phyloP scores from a whole-genome alignment of 1,140 invertebrate genomes.

The Cydia splendana region DNA sequence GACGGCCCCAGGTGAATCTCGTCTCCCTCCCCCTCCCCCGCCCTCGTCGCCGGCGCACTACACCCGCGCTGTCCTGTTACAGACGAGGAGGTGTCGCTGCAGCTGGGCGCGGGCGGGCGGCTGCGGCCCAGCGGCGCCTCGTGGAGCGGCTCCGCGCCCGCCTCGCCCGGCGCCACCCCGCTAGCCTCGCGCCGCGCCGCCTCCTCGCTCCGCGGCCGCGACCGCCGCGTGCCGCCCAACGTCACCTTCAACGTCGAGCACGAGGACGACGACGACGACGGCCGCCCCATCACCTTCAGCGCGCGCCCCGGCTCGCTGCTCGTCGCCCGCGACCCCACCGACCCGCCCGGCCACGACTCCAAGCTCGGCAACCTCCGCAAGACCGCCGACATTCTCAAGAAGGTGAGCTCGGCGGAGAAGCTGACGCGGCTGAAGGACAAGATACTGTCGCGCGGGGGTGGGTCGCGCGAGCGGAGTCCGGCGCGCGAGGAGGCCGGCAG shows the following conservation, averaged over 20 bases:
- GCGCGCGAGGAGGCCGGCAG: slow-evolving; percentile 62
- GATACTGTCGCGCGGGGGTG: slow-evolving; percentile 56
- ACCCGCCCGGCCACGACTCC: slow-evolving; percentile 47
- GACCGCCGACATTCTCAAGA: slow-evolving; percentile 59
- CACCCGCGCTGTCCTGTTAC: slow-evolving; percentile 48
- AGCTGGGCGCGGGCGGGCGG: slow-evolving; percentile 42
- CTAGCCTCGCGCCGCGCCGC: slow-evolving; percentile 50
- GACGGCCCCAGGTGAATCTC: slow-evolving; percentile 27
- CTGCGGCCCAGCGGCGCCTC: slow-evolving; percentile 57
- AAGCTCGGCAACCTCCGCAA: slow-evolving; percentile 54
- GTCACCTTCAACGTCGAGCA: slow-evolving; percentile 38
- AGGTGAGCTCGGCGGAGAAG: slow-evolving; percentile 65
- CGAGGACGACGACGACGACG: slow-evolving; percentile 33
- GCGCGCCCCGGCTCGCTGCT: slow-evolving; percentile 50
- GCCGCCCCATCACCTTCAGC: slow-evolving; percentile 33
- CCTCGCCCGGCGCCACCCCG: slow-evolving; percentile 44
- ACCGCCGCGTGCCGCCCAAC: slow-evolving; percentile 44
- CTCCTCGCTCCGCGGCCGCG: slow-evolving; percentile 58
- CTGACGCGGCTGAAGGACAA: slow-evolving; percentile 68
- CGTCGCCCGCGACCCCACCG: slow-evolving; percentile 40
- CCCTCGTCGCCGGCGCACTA: slow-evolving; percentile 29
- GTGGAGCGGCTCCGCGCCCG: slow-evolving; percentile 53
- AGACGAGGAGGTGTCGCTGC: slow-evolving; percentile 58
- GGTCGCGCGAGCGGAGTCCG: slow-evolving; percentile 57
- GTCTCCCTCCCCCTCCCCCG: slow-evolving; percentile 29